Conservation (phyloP, 2,113 vertebrate species). For the Desmodus rotundus region DNA sequence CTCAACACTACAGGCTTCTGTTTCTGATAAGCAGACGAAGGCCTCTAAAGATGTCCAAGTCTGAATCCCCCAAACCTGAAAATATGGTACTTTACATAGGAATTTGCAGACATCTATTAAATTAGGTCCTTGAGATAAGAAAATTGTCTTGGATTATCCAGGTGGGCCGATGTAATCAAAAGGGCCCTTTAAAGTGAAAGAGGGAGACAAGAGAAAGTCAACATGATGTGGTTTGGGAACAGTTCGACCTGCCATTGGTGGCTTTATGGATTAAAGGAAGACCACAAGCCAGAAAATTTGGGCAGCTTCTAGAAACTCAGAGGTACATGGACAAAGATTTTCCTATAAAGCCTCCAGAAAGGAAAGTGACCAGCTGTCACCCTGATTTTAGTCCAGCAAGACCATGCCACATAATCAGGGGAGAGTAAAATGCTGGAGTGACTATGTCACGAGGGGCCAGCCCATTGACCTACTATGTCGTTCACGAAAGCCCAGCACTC, state of each 20-base stretch:
- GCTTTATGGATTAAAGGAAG: not conserved
- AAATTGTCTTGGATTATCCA: not conserved
- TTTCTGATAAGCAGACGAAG: not conserved
- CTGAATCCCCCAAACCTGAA: not conserved
- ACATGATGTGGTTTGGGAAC: fast-evolving
- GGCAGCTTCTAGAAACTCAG: not conserved
- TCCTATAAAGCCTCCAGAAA: not conserved
- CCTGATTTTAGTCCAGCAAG: not conserved
- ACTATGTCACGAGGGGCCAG: not conserved
- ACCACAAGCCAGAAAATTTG: not conserved
- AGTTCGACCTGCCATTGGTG: fast-evolving
- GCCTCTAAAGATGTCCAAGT: not conserved
- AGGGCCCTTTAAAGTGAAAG: not conserved
- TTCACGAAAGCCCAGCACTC: not conserved
- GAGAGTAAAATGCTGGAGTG: not conserved
- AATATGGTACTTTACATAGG: not conserved
- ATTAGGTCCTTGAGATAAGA: not conserved
- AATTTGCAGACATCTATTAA: not conserved
- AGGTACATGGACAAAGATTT: not conserved
- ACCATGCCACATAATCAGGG: not conserved
- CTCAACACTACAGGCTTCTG: not conserved
- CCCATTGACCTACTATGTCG: not conserved
- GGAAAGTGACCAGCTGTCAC: not conserved
- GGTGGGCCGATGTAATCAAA: not conserved
- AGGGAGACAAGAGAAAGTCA: not conserved